Evolutionary conservation across 2,113 vertebrate species (phyloP).

Genomic region (Misgurnus anguillicaudatus): DNA sequence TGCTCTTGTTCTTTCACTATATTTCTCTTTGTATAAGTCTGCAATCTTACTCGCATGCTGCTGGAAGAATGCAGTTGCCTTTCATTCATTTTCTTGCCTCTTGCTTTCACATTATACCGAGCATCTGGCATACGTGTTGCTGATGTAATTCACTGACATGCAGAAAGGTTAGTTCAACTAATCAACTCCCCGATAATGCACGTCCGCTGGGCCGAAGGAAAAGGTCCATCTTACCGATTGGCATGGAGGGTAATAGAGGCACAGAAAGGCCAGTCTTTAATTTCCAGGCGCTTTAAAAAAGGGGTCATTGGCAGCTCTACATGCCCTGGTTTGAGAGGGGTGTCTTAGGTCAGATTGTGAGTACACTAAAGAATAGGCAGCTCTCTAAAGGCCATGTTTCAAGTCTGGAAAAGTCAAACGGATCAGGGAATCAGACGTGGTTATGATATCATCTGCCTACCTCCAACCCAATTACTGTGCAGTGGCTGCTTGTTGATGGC

Average conservation of each 20-base stretch:
- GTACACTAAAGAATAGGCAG: constrained; percentile 63
- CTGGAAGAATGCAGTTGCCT: constrained; percentile 13
- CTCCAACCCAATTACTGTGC: constrained; percentile 73
- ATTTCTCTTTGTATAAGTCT: not conserved
- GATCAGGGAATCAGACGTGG: constrained; percentile 30
- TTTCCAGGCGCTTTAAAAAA: constrained; percentile 66
- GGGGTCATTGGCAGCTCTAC: constrained; percentile 67
- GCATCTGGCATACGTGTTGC: not conserved
- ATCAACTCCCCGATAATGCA: constrained; percentile 69
- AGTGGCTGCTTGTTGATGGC: constrained; percentile 42
- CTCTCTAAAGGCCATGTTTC: constrained; percentile 54
- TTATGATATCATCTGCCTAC: constrained; percentile 73
- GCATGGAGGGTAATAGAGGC: constrained; percentile 71
- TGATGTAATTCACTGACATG: constrained; percentile 66
- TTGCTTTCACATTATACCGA: constrained; percentile 23
- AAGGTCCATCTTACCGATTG: constrained; percentile 67
- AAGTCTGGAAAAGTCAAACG: constrained; percentile 56
- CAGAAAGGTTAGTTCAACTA: constrained; percentile 72
- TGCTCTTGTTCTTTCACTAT: constrained; percentile 15
- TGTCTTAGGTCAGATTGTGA: constrained; percentile 65
- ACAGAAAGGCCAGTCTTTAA: constrained; percentile 74
- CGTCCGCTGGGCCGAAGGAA: constrained; percentile 56
- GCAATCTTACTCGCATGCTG: constrained; percentile 26
- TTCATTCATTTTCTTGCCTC: constrained; percentile 41
- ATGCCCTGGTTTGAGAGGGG: constrained; percentile 66